These are phyloP conservation scores for Sarcophaga peregrina DNA, from an alignment of 1,140 invertebrate species.

Conservation along the genomic window DNA sequence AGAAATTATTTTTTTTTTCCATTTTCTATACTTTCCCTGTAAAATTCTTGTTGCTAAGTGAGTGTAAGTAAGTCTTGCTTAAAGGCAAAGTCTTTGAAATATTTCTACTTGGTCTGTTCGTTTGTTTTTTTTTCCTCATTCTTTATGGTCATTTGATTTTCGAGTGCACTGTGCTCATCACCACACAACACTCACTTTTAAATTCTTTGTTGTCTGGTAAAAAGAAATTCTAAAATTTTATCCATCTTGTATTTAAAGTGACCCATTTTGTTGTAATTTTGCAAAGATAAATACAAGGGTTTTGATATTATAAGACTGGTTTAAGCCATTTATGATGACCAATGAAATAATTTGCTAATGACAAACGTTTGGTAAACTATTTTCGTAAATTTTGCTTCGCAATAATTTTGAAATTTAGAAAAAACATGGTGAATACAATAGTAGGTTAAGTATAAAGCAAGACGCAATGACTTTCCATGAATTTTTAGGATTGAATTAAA, in stretches of 20 bases:
- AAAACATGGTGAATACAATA: no score
- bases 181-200: neutral
- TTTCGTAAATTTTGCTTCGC: no score
- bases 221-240: constrained; percentile 5
- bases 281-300: no score
- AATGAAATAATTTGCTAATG: no score
- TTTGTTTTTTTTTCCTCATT: neutral
- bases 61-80: neutral
- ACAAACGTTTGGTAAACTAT: no score
- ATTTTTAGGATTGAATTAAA: no score
- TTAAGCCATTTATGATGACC: no score
- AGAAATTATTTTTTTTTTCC: neutral
- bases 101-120: neutral
- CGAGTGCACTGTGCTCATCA: neutral
- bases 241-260: neutral
- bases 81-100: neutral
- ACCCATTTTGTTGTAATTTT: neutral
- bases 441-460: no score
- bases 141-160: constrained; percentile 43
- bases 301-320: no score
- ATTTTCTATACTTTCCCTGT: no score
- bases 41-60: constrained; percentile 16
- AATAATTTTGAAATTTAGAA: no score
- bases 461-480: no score
- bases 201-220: neutral